Conservation (phyloP, 2,113 vertebrate genomes). For the Tachysurus vachellii region DNA sequence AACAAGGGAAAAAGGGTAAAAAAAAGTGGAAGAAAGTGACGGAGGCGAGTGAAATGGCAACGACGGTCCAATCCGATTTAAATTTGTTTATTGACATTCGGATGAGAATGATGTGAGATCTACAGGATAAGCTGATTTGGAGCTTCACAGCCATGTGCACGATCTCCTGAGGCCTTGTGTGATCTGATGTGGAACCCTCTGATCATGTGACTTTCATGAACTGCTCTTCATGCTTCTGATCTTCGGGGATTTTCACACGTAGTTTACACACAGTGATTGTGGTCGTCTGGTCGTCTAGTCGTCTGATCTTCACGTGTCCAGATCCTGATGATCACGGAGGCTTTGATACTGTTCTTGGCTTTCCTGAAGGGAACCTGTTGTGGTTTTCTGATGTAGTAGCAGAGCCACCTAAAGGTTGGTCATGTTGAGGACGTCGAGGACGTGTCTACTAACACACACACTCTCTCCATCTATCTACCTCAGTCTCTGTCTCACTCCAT, state of each 20-base stretch:
- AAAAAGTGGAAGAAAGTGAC: not conserved
- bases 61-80: not conserved
- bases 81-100: constrained; percentile 46
- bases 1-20: not conserved
- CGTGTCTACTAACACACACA: too few relatives aligned
- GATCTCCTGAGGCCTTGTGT: constrained; percentile 37
- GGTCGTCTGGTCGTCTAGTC: not conserved
- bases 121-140: constrained; percentile 40
- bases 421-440: not conserved
- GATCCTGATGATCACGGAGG: not conserved
- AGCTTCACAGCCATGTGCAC: constrained; percentile 36
- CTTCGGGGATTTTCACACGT: not conserved
- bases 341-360: not conserved
- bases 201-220: not conserved
- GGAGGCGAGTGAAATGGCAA: not conserved
- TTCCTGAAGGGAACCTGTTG: not conserved
- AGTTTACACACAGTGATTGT: not conserved
- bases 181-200: not conserved
- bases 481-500: too few relatives aligned
- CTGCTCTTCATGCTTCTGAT: not conserved
- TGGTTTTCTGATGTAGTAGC: not conserved
- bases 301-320: not conserved
- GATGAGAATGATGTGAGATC: constrained; percentile 31
- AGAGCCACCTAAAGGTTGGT: not conserved
- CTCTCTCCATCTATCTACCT: too few relatives aligned